Evolutionary conservation across 1,140 invertebrate genomes (phyloP).

Genomic region (Caerostris darwini): DNA sequence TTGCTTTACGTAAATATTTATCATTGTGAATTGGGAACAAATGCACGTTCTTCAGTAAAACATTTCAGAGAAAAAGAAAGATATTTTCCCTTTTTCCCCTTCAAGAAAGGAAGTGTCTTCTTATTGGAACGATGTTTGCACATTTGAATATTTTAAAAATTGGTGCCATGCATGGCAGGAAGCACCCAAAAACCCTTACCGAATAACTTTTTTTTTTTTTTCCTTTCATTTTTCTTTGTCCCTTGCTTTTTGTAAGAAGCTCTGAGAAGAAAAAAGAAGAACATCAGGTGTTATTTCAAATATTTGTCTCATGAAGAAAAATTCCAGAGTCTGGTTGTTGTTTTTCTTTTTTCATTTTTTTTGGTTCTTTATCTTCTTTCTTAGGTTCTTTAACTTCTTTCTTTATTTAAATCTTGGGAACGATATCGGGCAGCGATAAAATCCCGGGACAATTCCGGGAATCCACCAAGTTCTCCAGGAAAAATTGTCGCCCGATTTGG

Average conservation of each 20-base stretch:
- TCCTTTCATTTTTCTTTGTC: too few species aligned
- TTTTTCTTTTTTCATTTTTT: background rate
- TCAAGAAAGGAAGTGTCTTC: too few species aligned
- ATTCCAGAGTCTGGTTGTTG: background rate
- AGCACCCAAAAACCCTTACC: too few species aligned
- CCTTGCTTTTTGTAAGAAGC: too few species aligned
- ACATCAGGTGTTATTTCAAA: too few species aligned
- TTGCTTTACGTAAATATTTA: background rate
- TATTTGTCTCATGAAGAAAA: background rate
- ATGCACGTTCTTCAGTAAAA: background rate
- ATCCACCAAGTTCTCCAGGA: background rate
- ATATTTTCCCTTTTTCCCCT: too few species aligned
- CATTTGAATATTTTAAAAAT: too few species aligned
- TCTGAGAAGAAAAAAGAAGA: background rate
- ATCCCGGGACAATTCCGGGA: background rate
- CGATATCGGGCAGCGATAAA: background rate
- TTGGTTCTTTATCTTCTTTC: background rate
- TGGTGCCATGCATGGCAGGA: too few species aligned
- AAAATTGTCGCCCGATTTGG: too few species aligned
- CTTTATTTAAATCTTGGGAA: background rate
- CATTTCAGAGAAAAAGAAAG: too few species aligned
- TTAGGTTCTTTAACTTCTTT: background rate
- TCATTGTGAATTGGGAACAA: background rate
- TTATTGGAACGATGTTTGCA: too few species aligned
- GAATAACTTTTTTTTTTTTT: too few species aligned